Evolutionary conservation across 2,888 invertebrate species (phyloP).

Genomic region (Orthonychiurus folsomi): DNA sequence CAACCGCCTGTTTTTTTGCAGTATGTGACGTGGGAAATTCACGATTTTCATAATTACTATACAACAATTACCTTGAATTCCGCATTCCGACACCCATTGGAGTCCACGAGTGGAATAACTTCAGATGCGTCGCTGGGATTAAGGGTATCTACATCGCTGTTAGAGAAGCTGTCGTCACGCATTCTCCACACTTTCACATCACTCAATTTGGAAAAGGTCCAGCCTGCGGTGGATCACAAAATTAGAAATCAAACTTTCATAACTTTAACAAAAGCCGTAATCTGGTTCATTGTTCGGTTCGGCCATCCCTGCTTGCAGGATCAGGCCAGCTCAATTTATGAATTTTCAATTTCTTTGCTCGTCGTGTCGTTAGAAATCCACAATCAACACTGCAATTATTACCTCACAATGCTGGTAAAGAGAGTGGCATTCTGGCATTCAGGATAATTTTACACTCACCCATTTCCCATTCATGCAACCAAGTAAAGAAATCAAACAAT

Average conservation of each 20-base stretch:
- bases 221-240: slow-evolving; percentile 24
- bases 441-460: background rate
- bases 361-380: too few relatives aligned
- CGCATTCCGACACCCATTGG: slow-evolving; percentile 33
- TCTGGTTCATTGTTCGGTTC: background rate
- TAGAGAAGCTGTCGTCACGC: slow-evolving; percentile 29
- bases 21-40: too few relatives aligned
- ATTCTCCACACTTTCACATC: slow-evolving; percentile 40
- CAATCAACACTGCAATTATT: too few relatives aligned
- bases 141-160: slow-evolving; percentile 21
- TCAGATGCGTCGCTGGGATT: slow-evolving; percentile 38
- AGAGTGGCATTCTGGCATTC: too few relatives aligned
- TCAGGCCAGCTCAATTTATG: too few relatives aligned
- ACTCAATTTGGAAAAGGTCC: slow-evolving; percentile 34
- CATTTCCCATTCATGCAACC: too few relatives aligned
- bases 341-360: too few relatives aligned
- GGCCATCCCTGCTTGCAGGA: too few relatives aligned
- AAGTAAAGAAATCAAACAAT: too few relatives aligned
- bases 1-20: too few relatives aligned
- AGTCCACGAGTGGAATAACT: slow-evolving; percentile 38
- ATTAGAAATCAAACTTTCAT: slow-evolving; percentile 1
- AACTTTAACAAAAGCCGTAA: slow-evolving; percentile 1
- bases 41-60: too few relatives aligned
- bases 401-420: too few relatives aligned
- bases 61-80: slow-evolving; percentile 35